phyloP scores from a whole-genome alignment of 2,113 vertebrate species.

The Embiotoca jacksoni region DNA sequence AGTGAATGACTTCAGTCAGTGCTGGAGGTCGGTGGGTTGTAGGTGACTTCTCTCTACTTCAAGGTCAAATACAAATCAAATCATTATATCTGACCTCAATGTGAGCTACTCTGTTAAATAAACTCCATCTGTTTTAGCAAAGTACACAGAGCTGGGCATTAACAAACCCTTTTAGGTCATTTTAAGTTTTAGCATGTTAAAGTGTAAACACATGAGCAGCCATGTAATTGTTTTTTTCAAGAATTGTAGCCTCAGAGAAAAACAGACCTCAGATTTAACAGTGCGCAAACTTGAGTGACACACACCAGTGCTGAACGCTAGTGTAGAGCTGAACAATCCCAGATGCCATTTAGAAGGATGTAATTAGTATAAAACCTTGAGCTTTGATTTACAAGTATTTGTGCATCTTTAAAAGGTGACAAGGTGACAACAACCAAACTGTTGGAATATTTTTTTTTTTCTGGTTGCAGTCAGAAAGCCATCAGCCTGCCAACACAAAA shows the following conservation, averaged over 20 bases:
- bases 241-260: not conserved
- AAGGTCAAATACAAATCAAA: not conserved
- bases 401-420: not conserved
- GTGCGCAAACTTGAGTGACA: not conserved
- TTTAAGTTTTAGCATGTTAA: not conserved
- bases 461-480: not conserved
- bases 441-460: not conserved
- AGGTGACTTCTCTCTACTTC: not conserved
- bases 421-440: not conserved
- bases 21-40: not conserved
- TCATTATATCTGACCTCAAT: fast-evolving
- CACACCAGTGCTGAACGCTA: too few species aligned
- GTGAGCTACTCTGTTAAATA: not conserved
- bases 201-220: slow-evolving; percentile 3
- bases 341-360: not conserved
- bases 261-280: not conserved
- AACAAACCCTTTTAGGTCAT: not conserved
- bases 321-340: not conserved
- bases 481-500: not conserved
- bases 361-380: not conserved
- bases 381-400: too few species aligned
- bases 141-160: not conserved
- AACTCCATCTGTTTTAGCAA: fast-evolving
- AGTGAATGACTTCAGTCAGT: not conserved
- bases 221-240: slow-evolving; percentile 19